Percentiles rank a stretch among this genome's conserved stretches.
Conservation (phyloP, 1,140 invertebrate species). For the Trichonephila clavipes region DNA sequence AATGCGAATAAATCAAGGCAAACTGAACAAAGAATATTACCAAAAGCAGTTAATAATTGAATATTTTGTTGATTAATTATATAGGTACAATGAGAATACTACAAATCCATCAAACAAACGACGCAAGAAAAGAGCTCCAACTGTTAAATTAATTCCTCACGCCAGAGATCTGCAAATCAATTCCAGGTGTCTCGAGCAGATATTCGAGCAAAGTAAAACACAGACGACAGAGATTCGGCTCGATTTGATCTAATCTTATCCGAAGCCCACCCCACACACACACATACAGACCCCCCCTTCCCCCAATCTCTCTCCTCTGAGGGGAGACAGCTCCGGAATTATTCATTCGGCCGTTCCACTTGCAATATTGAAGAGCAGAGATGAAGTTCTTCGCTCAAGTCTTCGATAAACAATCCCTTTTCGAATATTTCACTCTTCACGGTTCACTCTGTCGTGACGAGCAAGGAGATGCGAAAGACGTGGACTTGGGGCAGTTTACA, state of each 20-base stretch:
- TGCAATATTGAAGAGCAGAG: constrained; percentile 1
- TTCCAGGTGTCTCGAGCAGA: too few relatives aligned
- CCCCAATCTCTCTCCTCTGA: neutral
- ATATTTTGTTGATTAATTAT: too few relatives aligned
- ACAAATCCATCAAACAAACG: too few relatives aligned
- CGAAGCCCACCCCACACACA: neutral
- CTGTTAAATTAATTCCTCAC: too few relatives aligned
- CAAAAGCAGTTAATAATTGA: too few relatives aligned
- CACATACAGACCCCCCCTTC: too few relatives aligned
- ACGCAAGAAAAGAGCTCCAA: too few relatives aligned
- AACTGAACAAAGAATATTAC: too few relatives aligned
- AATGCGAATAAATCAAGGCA: too few relatives aligned
- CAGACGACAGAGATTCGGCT: neutral
- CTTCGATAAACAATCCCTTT: constrained; percentile 30
- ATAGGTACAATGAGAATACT: too few relatives aligned
- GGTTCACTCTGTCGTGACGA: neutral
- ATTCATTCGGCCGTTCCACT: constrained; percentile 19
- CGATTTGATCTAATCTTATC: neutral
- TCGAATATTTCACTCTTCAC: neutral
- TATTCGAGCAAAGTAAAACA: neutral
- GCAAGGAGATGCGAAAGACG: neutral
- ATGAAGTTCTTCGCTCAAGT: constrained; percentile 32
- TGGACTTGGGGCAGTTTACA: neutral
- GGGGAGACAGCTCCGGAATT: neutral
- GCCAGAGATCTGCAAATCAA: too few relatives aligned